Conservation (phyloP, 2,113 vertebrate genomes). For the Calyptommatus sinebrachiatus region DNA sequence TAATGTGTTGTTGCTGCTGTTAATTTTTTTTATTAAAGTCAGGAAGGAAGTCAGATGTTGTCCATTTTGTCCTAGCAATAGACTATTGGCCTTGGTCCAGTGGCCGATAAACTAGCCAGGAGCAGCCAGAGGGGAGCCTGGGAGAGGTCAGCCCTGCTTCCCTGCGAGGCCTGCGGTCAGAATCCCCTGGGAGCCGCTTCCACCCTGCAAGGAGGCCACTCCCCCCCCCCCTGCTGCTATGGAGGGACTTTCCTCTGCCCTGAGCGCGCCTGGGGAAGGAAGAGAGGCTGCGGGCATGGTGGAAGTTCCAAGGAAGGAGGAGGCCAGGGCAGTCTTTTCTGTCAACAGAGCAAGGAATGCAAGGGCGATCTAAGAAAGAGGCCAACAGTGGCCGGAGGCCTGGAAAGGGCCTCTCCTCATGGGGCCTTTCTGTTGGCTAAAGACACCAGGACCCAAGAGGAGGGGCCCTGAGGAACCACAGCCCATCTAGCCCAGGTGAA, state of each 20-base stretch:
- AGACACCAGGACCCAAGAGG: no score
- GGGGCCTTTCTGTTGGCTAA: no score
- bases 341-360: background rate
- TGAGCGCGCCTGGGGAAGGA: background rate
- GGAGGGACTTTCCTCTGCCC: background rate
- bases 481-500: no score
- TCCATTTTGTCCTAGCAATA: slow-evolving; percentile 57
- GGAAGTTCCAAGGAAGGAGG: background rate
- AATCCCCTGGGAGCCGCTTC: background rate
- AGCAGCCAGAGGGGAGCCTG: slow-evolving; percentile 56
- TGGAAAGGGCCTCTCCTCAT: background rate
- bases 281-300: background rate
- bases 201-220: background rate
- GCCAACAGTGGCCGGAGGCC: no score
- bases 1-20: background rate
- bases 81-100: slow-evolving; percentile 59
- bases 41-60: slow-evolving; percentile 67
- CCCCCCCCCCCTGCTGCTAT: slow-evolving; percentile 12
- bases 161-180: slow-evolving; percentile 14
- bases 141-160: slow-evolving; percentile 58
- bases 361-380: background rate
- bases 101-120: slow-evolving; percentile 56
- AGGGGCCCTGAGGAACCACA: no score
- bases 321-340: background rate
- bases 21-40: slow-evolving; percentile 20